Percentiles rank a stretch among this genome's conserved stretches.
These are phyloP conservation scores for Archivesica marissinica DNA, from an alignment of 1,140 invertebrate species.

Conservation along the genomic window DNA sequence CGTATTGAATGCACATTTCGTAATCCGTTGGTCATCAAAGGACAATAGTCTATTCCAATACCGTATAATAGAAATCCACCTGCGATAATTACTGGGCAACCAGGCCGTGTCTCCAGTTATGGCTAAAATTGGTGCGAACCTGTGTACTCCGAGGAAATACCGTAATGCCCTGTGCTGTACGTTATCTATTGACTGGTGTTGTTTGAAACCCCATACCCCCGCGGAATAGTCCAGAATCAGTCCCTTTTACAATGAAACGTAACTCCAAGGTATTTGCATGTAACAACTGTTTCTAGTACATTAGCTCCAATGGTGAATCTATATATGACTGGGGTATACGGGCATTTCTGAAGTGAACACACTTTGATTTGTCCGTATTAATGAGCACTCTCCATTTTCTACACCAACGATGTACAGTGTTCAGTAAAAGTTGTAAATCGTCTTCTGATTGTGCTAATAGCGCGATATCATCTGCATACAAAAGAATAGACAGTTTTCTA, in stretches of 20 bases:
- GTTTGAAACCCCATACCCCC: slow-evolving; percentile 45
- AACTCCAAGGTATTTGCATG: slow-evolving; percentile 54
- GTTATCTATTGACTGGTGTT: slow-evolving; percentile 22
- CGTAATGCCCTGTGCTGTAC: slow-evolving; percentile 54
- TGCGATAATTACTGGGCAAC: slow-evolving; percentile 19
- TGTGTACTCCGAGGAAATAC: slow-evolving; percentile 54
- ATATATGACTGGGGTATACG: background rate
- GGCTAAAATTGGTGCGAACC: slow-evolving; percentile 50
- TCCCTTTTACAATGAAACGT: slow-evolving; percentile 41
- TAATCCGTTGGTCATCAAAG: background rate
- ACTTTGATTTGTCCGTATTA: slow-evolving; percentile 18
- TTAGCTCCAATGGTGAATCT: slow-evolving; percentile 8
- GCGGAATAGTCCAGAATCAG: slow-evolving; percentile 44
- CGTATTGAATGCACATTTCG: slow-evolving; percentile 1
- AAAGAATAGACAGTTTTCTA: background rate
- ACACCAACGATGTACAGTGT: slow-evolving; percentile 2
- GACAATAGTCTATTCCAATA: slow-evolving; percentile 47
- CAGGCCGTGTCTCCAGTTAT: slow-evolving; percentile 52
- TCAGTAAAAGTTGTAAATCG: background rate
- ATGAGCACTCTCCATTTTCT: slow-evolving; percentile 18
- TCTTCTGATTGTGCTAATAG: background rate
- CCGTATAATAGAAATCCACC: slow-evolving; percentile 14
- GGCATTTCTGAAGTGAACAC: slow-evolving; percentile 19
- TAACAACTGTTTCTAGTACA: background rate
- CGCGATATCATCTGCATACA: slow-evolving; percentile 34